Percentiles rank a stretch among this genome's conserved stretches.
phyloP scores from a whole-genome alignment of 2,113 vertebrate species.

The Pteropus alecto region DNA sequence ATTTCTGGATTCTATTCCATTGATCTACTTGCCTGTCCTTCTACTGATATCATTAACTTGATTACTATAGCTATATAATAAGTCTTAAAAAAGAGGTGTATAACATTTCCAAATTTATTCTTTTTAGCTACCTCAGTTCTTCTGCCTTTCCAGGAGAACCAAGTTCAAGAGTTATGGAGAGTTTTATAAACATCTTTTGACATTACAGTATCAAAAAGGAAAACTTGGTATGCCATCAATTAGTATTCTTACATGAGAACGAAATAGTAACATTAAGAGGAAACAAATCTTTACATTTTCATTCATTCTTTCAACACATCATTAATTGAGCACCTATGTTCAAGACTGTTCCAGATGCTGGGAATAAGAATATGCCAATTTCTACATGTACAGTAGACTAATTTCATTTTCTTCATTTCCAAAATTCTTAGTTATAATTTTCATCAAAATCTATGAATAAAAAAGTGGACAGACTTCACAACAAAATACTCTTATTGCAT shows the following conservation, averaged over 20 bases:
- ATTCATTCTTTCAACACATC: background rate
- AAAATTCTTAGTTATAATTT: background rate
- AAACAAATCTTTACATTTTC: background rate
- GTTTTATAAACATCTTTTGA: background rate
- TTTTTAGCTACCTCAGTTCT: background rate
- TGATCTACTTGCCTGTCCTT: background rate
- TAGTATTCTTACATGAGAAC: background rate
- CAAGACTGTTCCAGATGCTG: background rate
- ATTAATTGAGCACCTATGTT: background rate
- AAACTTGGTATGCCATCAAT: background rate
- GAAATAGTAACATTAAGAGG: background rate
- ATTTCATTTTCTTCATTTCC: conserved; percentile 7
- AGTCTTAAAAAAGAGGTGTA: background rate
- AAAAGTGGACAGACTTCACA: background rate
- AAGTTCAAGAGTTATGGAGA: background rate
- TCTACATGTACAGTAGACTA: background rate
- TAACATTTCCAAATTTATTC: background rate
- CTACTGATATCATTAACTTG: background rate
- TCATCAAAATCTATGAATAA: background rate
- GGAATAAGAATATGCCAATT: background rate
- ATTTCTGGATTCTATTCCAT: background rate
- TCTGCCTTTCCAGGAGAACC: background rate
- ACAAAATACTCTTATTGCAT: background rate
- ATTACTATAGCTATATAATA: background rate
- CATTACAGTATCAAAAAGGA: background rate